Evolutionary conservation across 2,888 invertebrate genomes (phyloP).

Genomic region (Adelognathus sp.): DNA sequence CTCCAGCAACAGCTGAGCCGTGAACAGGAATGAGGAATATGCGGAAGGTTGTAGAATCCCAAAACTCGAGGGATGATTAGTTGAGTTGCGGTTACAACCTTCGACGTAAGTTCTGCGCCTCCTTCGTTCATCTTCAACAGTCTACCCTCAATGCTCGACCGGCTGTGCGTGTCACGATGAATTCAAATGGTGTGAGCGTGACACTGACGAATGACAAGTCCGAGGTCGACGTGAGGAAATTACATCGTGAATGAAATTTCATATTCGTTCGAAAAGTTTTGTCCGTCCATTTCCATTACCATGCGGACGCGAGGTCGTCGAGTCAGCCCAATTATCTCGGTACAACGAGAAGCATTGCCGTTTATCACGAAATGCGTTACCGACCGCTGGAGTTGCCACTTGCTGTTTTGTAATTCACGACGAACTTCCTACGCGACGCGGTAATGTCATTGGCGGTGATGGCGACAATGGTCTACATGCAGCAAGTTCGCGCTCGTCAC

Average conservation of each 20-base stretch:
- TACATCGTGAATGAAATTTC: slow-evolving; percentile 42
- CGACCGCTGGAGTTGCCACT: slow-evolving; percentile 24
- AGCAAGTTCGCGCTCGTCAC: slow-evolving; percentile 10
- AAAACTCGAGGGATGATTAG: slow-evolving; percentile 25
- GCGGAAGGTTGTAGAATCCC: slow-evolving; percentile 50
- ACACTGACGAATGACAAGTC: slow-evolving; percentile 19
- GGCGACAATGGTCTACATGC: slow-evolving; percentile 35
- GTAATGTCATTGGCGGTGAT: slow-evolving; percentile 31
- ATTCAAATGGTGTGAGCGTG: slow-evolving; percentile 30
- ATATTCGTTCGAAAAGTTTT: slow-evolving; percentile 42
- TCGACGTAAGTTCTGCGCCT: slow-evolving; percentile 45
- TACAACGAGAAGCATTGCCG: slow-evolving; percentile 41
- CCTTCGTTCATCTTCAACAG: neutral
- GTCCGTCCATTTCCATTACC: slow-evolving; percentile 23
- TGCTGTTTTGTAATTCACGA: slow-evolving; percentile 40
- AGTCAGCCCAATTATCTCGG: slow-evolving; percentile 43
- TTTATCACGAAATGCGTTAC: slow-evolving; percentile 7
- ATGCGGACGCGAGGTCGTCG: neutral
- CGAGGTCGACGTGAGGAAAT: slow-evolving; percentile 24
- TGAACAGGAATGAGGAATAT: slow-evolving; percentile 45
- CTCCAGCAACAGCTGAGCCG: slow-evolving; percentile 59
- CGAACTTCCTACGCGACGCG: slow-evolving; percentile 22
- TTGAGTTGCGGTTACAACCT: slow-evolving; percentile 56
- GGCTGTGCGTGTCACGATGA: slow-evolving; percentile 2
- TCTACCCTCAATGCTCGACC: slow-evolving; percentile 19